Base-by-base conservation (phyloP, 2,888 invertebrate species). In the Branchellion lobata region DNA sequence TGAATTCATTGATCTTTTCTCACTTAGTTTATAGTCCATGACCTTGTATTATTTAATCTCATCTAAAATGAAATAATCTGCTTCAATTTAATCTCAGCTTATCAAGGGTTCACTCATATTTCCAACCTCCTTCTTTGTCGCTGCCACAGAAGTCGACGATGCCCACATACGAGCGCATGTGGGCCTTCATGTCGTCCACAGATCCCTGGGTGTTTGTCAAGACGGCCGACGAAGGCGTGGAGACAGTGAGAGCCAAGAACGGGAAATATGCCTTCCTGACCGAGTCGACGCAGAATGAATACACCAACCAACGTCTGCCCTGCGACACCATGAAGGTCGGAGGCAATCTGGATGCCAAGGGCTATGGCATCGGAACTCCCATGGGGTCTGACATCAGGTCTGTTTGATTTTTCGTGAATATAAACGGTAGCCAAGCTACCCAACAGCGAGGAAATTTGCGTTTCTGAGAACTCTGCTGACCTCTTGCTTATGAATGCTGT, bases 361-460 rank as follows among this genome's bases (percentile, higher is more conserved):
- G 96, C 82, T 98, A 96, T 86, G 97, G 96, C 31, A 92, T 98
- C 47, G 97, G 95, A 68, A 95, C 95, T 75, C 92, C 94, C 0
- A 91, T 95, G 81, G 95, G 94, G 84, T 96, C 96, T 11, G 93
- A 94, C 1, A 90, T 96, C 82, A 93, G 93, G 95, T 96, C 47
- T 47, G n/a, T n/a, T n/a, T n/a, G n/a, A n/a, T n/a, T n/a, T n/a
- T n/a, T n/a, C n/a, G n/a, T n/a, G n/a, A n/a, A n/a, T n/a, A n/a
- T n/a, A n/a, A n/a, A n/a, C n/a, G n/a, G n/a, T n/a, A n/a, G n/a
- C n/a, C n/a, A n/a, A n/a, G n/a, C n/a, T n/a, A n/a, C n/a, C n/a
- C n/a, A n/a, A n/a, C n/a, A n/a, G n/a, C n/a, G n/a, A n/a, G n/a
- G n/a, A n/a, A n/a, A n/a, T n/a, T n/a, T n/a, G n/a, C n/a, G n/a